phyloP scores from a whole-genome alignment of 2,797 vertebrate genomes.

The Fistularia commersonii region DNA sequence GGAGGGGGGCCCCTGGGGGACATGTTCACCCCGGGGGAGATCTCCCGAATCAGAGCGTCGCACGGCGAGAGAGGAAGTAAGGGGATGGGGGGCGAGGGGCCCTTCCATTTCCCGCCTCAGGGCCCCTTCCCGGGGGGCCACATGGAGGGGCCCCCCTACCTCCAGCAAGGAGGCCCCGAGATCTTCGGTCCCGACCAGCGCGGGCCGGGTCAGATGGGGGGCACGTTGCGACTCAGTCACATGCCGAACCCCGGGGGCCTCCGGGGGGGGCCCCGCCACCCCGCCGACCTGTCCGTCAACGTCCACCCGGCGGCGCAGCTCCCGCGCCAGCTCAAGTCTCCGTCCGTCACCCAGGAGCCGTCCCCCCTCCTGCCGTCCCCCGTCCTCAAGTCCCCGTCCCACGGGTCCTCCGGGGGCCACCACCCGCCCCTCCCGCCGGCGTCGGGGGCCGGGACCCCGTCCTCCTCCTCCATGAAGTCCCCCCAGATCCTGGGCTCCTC shows the following conservation, averaged over 20 bases:
- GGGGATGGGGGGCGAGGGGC: constrained; percentile 76
- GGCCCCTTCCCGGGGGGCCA: constrained; percentile 82
- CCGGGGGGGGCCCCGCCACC: constrained; percentile 79
- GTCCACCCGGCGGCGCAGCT: constrained; percentile 81
- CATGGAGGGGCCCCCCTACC: constrained; percentile 73
- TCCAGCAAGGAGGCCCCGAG: constrained; percentile 81
- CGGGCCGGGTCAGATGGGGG: constrained; percentile 74
- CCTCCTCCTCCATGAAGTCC: constrained; percentile 81
- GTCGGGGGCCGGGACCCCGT: constrained; percentile 75
- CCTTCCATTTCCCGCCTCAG: constrained; percentile 81
- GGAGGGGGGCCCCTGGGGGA: constrained; percentile 73
- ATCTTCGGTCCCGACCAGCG: constrained; percentile 86
- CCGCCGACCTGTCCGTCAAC: constrained; percentile 86
- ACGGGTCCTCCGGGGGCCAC: constrained; percentile 75
- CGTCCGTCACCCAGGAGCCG: constrained; percentile 87
- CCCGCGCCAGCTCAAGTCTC: constrained; percentile 88
- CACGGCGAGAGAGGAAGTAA: constrained; percentile 81
- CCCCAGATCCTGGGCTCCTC: constrained; percentile 89
- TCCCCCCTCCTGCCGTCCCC: constrained; percentile 89
- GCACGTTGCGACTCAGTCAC: constrained; percentile 87
- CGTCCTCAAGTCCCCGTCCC: constrained; percentile 91
- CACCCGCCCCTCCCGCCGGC: constrained; percentile 66
- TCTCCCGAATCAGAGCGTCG: constrained; percentile 79
- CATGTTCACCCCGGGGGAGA: constrained; percentile 80
- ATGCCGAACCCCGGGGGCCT: constrained; percentile 81